Evolutionary conservation across 2,888 invertebrate species (phyloP).

Genomic region (Lamellibrachia columna): DNA sequence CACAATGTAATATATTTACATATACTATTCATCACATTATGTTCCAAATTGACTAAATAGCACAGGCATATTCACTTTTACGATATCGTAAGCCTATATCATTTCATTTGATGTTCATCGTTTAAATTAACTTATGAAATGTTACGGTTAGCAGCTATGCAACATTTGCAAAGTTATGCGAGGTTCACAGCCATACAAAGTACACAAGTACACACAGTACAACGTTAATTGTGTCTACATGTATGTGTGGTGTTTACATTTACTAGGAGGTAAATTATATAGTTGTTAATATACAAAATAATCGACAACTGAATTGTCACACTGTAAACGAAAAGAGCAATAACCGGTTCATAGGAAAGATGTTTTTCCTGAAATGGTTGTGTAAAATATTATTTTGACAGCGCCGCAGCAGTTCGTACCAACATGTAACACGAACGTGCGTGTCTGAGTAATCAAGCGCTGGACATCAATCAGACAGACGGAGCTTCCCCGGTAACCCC

Average conservation of each 20-base stretch:
- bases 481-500: background rate
- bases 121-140: no score
- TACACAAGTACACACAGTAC: background rate
- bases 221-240: background rate
- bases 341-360: background rate
- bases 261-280: background rate
- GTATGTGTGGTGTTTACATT: background rate
- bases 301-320: background rate
- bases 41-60: no score
- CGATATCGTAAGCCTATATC: no score
- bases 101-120: background rate
- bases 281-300: background rate
- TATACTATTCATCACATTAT: no score
- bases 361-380: background rate
- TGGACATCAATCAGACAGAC: constrained; percentile 2
- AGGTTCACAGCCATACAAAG: no score
- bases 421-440: background rate
- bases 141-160: no score
- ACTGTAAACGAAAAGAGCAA: background rate
- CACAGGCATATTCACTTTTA: no score
- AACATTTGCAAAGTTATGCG: no score
- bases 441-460: background rate
- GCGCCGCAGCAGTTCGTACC: background rate
- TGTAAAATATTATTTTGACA: background rate
- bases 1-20: no score